Evolutionary conservation across 2,797 vertebrate species (phyloP).

Genomic region (Acanthornis magna): DNA sequence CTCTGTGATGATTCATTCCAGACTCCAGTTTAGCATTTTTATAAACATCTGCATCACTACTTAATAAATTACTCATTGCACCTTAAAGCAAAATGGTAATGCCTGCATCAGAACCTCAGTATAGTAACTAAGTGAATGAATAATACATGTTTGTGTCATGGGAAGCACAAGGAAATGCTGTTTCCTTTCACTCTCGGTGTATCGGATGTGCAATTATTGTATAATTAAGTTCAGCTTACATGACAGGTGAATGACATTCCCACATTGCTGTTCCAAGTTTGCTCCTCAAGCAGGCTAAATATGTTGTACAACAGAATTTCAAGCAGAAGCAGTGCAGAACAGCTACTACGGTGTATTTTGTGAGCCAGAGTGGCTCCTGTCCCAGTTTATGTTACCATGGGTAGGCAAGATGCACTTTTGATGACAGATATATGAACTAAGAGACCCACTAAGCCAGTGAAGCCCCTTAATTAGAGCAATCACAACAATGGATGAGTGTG

Average conservation of each 20-base stretch:
- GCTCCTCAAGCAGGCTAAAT: neutral
- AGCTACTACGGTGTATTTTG: neutral
- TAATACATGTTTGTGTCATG: conserved; percentile 24
- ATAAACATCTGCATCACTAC: conserved; percentile 1
- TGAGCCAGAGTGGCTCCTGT: neutral
- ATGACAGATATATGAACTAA: neutral
- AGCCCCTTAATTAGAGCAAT: neutral
- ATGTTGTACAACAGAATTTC: neutral
- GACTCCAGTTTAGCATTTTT: neutral
- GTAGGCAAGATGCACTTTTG: neutral
- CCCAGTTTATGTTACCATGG: neutral
- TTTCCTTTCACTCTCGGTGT: conserved; percentile 3
- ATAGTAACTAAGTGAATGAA: conserved; percentile 8
- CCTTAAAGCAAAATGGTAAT: conserved; percentile 46
- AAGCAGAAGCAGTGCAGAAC: neutral
- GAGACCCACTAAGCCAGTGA: neutral
- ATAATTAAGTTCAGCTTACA: conserved; percentile 30
- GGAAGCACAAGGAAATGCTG: conserved; percentile 16
- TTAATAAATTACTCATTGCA: conserved; percentile 40
- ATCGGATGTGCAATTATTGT: conserved; percentile 28
- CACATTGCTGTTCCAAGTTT: neutral
- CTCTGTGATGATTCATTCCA: neutral
- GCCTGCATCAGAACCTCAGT: neutral
- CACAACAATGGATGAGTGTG: neutral
- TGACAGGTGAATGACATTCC: conserved; percentile 16